A percentile compares a stretch with the other conserved stretches of the same genome.
phyloP scores from a whole-genome alignment of 2,888 invertebrate species.

The Rhagonycha lutea region DNA sequence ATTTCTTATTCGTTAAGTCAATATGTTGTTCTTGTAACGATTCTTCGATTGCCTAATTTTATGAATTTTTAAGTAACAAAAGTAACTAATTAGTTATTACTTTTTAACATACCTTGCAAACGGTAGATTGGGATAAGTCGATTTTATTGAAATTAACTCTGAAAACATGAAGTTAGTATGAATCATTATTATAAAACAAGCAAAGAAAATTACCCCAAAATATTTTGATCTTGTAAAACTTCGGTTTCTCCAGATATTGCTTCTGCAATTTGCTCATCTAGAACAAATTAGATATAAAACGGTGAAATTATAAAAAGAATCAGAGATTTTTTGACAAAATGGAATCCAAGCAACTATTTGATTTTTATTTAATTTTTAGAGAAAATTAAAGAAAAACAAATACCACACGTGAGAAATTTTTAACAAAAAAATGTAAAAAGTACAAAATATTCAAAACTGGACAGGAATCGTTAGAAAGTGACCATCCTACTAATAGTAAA shows the following conservation, averaged over 20 bases:
- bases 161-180: neutral
- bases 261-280: conserved; percentile 68
- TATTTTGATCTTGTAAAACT: conserved; percentile 65
- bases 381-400: too few species aligned
- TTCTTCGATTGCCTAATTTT: conserved; percentile 59
- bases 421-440: too few species aligned
- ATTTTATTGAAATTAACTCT: conserved; percentile 26
- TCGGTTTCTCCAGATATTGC: conserved; percentile 72
- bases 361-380: too few species aligned
- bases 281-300: neutral
- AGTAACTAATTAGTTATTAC: neutral
- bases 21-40: conserved; percentile 52
- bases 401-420: too few species aligned
- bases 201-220: conserved; percentile 61
- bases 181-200: neutral
- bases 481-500: too few species aligned
- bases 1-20: conserved; percentile 63
- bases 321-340: too few species aligned
- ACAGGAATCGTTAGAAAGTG: too few species aligned
- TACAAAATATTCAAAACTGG: too few species aligned
- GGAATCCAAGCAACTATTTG: too few species aligned
- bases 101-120: conserved; percentile 14
- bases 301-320: too few species aligned
- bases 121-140: conserved; percentile 18
- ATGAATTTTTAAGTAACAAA: neutral